These are phyloP conservation scores for Meleagris gallopavo DNA, from an alignment of 2,113 vertebrate genomes.

Conservation along the genomic window DNA sequence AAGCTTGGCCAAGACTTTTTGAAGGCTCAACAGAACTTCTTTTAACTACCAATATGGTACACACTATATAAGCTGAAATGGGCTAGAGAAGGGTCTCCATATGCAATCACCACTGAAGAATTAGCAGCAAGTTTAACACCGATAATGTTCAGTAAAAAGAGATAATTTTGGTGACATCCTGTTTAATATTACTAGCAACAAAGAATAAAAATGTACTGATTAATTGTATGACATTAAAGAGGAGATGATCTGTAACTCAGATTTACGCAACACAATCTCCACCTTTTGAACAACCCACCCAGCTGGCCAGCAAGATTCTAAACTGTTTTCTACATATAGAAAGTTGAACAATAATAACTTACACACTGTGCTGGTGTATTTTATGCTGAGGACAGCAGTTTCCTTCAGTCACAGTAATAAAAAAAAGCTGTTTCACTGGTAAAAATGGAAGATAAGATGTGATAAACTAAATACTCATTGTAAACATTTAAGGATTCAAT, in stretches of 20 bases:
- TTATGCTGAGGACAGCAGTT: not conserved
- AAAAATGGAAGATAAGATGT: not conserved
- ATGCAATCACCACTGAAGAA: not conserved
- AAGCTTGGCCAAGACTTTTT: constrained; percentile 49
- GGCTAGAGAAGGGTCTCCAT: not conserved
- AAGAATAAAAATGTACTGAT: not conserved
- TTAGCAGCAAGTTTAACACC: not conserved
- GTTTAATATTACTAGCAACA: not conserved
- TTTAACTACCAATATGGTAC: not conserved
- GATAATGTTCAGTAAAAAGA: not conserved
- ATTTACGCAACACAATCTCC: not conserved
- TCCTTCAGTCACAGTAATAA: not conserved
- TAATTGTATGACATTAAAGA: not conserved
- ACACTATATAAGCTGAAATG: not conserved
- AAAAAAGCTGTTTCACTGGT: not conserved
- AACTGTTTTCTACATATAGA: not conserved
- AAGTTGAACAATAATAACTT: not conserved
- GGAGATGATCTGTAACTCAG: not conserved
- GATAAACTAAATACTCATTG: not conserved
- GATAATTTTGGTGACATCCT: not conserved
- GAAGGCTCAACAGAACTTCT: constrained; percentile 26
- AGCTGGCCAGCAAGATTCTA: not conserved
- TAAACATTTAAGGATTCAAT: not conserved
- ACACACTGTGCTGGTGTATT: not conserved
- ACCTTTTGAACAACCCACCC: not conserved